Evolutionary conservation across 2,888 invertebrate genomes (phyloP), one percentile per base, ranked within the genome.

Genomic region (Dusona sp.): DNA sequence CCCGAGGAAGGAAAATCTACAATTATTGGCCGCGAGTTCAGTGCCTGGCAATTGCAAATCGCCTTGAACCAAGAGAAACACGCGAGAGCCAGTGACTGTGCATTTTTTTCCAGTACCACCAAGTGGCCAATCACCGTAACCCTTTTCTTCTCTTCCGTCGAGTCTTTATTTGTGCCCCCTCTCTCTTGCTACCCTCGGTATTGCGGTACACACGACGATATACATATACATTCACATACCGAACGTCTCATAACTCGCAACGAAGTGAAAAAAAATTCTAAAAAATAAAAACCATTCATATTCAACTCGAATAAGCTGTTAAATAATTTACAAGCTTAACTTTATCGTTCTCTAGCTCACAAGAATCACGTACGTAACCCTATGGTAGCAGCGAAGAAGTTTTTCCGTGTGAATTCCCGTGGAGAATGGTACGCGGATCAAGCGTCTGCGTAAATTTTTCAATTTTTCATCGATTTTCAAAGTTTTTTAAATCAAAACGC

Each of bases 41-140:
- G 33, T 33, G 29, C 38, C 16, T 77, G 77, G 65, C 67, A 79
- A 42, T 42, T 7, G 54, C 29, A n/a, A 42, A 38, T 19, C 67
- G 42, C 19, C 67, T 64, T 16, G 77, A 51, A 51, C 33, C 33
- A 48, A n/a, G 48, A 22, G 36, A 65, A 29, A 64, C 57, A 22
- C 25, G 38, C 19, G 22, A 16, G 48, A 57, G 79, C 57, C 79
- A 42, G 70, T 29, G 25, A 79, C 79, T 68, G 68, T 42, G 25
- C 22, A 8, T 73, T 29, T 45, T 38, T 25, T 19, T 11, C 19
- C 16, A 22, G 2, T 8, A 6, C 38, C 36, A 7, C 19, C 70
- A 42, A 79, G 79, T 48, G 72, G 79, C 79, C 79, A 61, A 72
- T 64, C 61, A 79, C 61, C 33, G 70, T 79, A 45, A 33, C 57